Conservation (phyloP, 2,113 vertebrate genomes). For the Dolichallabes microphthalmus region DNA sequence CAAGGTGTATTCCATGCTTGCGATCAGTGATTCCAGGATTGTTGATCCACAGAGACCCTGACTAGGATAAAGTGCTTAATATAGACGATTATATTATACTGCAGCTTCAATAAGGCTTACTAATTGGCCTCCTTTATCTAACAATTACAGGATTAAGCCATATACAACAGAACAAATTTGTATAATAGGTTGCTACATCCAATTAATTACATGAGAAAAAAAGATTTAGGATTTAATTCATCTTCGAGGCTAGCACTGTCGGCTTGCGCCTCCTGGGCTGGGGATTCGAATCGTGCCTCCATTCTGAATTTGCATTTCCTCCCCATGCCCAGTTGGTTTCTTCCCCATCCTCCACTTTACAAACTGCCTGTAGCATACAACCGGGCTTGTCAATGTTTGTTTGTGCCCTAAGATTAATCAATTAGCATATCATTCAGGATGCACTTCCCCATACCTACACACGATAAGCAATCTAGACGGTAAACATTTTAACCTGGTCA, state of each 20-base stretch:
- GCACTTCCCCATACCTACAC: no score
- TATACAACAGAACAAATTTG: background rate
- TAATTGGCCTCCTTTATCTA: background rate
- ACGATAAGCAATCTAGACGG: no score
- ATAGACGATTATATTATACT: background rate
- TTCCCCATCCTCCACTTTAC: no score
- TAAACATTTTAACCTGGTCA: background rate
- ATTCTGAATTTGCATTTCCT: no score
- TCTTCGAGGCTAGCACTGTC: background rate
- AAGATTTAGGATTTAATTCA: background rate
- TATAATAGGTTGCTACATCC: background rate
- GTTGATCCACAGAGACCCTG: background rate
- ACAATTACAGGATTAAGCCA: background rate
- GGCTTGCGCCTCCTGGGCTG: no score
- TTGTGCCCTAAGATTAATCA: no score
- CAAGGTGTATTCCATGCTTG: background rate
- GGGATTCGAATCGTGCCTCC: no score
- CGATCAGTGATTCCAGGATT: background rate
- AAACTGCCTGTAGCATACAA: no score
- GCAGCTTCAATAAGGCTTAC: background rate
- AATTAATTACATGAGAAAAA: background rate
- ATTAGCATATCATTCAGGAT: no score
- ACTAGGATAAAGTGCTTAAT: background rate
- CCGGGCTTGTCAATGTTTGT: no score
- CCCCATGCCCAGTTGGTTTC: no score